Percentiles rank a stretch among this genome's conserved stretches.
Evolutionary conservation across 2,797 vertebrate genomes (phyloP).

Genomic region (Acanthis flammea): DNA sequence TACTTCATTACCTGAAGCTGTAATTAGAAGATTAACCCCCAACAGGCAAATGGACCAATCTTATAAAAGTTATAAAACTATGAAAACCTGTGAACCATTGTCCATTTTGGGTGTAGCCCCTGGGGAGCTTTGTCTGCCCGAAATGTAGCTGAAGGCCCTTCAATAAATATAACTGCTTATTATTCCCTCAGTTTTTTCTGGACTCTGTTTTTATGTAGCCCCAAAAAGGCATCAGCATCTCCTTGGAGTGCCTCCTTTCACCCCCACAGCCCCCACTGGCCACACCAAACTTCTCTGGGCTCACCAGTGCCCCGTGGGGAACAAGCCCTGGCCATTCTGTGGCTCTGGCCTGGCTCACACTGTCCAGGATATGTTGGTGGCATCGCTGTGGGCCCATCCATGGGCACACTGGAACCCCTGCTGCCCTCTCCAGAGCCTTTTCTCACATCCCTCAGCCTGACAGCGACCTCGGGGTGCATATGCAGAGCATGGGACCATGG

Average conservation of each 20-base stretch:
- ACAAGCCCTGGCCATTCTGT: background rate
- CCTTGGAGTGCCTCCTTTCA: background rate
- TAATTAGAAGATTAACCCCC: background rate
- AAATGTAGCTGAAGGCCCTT: background rate
- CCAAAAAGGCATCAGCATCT: background rate
- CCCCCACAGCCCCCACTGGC: background rate
- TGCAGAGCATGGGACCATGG: background rate
- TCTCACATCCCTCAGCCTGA: background rate
- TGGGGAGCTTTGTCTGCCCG: background rate
- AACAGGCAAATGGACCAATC: background rate
- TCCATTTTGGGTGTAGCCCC: background rate
- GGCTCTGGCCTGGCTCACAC: background rate
- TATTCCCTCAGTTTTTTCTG: background rate
- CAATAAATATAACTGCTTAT: background rate
- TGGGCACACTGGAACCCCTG: background rate
- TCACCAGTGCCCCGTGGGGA: background rate
- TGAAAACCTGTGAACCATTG: no score
- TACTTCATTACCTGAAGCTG: background rate
- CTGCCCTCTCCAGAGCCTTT: background rate
- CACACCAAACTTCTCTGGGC: background rate
- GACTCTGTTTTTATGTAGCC: background rate
- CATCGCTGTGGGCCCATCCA: fast-evolving
- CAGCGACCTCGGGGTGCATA: background rate
- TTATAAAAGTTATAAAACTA: background rate
- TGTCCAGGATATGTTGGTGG: background rate